Evolutionary conservation across 2,113 vertebrate genomes (phyloP), one percentile per base, ranked within the genome.

Genomic region (Clupea harengus): DNA sequence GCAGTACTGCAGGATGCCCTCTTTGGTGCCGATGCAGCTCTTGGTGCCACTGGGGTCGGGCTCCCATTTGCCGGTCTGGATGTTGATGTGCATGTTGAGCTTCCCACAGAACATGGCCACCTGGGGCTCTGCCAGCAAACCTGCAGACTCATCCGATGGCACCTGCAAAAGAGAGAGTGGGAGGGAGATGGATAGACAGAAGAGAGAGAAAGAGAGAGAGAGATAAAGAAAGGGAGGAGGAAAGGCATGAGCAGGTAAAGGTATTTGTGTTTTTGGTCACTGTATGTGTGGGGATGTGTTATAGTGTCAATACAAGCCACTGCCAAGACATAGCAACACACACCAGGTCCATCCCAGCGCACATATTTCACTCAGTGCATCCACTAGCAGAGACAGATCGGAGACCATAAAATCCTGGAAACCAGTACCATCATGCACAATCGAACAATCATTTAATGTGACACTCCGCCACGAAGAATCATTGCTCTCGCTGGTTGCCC

Each of bases 31-130:
- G 0, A 97, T 96, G 95, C 98, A 99, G 88, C 95, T 97, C 90
- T 97, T 99, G 87, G 95, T 94, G 80, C 97, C 97, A 0, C 96
- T 95, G 1, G 97, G 95, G 85, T 99, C 98, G 0, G 96, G 92
- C 89, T 98, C 98, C 98, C 98, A 99, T 89, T 98, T 99, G 81
- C 97, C 98, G 0, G 94, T 99, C 95, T 99, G 97, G 81, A 99
- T 96, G 0, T 98, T 97, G 95, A 99, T 98, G 90, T 98, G 97
- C 98, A 99, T 99, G 93, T 99, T 99, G 91, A 98, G 96, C 88
- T 99, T 99, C 85, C 96, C 96, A 3, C 95, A 95, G 89, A 94
- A 95, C 94, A 95, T 95, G 87, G 95, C 94, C 90, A 95, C 95
- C 93, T 95, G 94, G 60, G 95, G 95, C 90, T 95, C 95, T 0